These are phyloP conservation scores for Colletes latitarsis DNA, from an alignment of 1,140 invertebrate species.

Conservation along the genomic window DNA sequence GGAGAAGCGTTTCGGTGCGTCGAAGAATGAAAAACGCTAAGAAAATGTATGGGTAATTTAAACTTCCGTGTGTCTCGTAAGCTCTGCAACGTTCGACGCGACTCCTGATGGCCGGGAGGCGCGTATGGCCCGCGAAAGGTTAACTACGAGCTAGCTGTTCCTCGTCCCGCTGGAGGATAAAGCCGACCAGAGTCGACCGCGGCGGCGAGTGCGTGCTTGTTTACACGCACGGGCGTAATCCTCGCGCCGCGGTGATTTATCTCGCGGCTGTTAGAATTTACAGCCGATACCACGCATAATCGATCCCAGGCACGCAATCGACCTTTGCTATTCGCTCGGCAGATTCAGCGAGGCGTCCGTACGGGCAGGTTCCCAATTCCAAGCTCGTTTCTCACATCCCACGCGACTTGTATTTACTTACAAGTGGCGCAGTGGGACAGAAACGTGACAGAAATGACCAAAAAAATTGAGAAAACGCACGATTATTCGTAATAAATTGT, in stretches of 20 bases:
- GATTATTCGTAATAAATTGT: no score
- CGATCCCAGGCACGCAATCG: slow-evolving; percentile 31
- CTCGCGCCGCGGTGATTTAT: slow-evolving; percentile 31
- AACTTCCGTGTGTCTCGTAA: background rate
- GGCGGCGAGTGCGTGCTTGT: background rate
- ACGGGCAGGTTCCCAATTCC: slow-evolving; percentile 8
- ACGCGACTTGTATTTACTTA: background rate
- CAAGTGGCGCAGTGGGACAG: no score
- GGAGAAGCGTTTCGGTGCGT: no score
- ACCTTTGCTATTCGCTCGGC: slow-evolving; percentile 14
- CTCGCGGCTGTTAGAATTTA: slow-evolving; percentile 15
- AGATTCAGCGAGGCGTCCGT: background rate
- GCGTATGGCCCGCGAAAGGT: background rate
- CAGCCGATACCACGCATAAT: slow-evolving; percentile 31
- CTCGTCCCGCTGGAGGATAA: background rate
- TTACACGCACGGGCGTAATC: slow-evolving; percentile 28
- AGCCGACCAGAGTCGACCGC: background rate
- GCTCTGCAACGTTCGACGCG: background rate
- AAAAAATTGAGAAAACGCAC: no score
- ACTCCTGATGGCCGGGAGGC: background rate
- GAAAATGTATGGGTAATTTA: background rate
- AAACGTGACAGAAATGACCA: no score
- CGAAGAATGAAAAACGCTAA: background rate
- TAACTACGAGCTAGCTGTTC: slow-evolving; percentile 5
- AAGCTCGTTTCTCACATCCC: slow-evolving; percentile 5